Base-by-base conservation (phyloP, 2,888 invertebrate genomes). In the Aquatica leii region DNA sequence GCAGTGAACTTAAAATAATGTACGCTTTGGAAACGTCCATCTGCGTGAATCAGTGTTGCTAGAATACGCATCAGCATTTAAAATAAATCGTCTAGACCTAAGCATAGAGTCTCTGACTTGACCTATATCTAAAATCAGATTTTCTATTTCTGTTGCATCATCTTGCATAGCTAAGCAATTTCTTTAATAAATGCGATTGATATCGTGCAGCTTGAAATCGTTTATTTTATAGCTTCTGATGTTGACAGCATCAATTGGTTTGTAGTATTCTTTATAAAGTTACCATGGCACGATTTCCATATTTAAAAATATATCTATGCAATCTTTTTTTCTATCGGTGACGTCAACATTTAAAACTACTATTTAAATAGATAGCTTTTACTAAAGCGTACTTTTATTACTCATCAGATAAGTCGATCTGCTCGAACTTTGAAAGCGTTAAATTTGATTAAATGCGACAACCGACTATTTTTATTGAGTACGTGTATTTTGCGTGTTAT, bases 71-170 rank as follows among this genome's bases (percentile, higher is more conserved):
- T 69, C 69, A 65, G 65, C 61, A 50, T 59, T 66, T 66, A 68
- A 69, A 69, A 65, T 68, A 68, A 68, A 63, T 62, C 66, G 69
- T 69, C 69, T 69, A 69, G 69, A 69, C 69, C 69, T 68, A 24
- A 69, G 62, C 66, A 65, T 55, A 66, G 66, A 57, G 59, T 66
- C 66, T 60, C 68, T 65, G 63, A 62, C 66, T 66, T 69, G 69
- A 69, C 69, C 69, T 66, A 69, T 68, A 69, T 69, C 69, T 69
- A 69, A 69, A 69, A 65, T 64, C 66, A 65, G 69, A 69, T 59
- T 66, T 57, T 64, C 69, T 69, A 69, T 69, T 69, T 69, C 59
- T 58, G 69, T 68, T 69, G 66, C 69, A 64, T 69, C 67, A 69
- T 67, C 59, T 43, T 55, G 55, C 59, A 67, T 60, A 58, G 34